Evolutionary conservation across 2,113 vertebrate species (phyloP).

Genomic region (Nanger granti): DNA sequence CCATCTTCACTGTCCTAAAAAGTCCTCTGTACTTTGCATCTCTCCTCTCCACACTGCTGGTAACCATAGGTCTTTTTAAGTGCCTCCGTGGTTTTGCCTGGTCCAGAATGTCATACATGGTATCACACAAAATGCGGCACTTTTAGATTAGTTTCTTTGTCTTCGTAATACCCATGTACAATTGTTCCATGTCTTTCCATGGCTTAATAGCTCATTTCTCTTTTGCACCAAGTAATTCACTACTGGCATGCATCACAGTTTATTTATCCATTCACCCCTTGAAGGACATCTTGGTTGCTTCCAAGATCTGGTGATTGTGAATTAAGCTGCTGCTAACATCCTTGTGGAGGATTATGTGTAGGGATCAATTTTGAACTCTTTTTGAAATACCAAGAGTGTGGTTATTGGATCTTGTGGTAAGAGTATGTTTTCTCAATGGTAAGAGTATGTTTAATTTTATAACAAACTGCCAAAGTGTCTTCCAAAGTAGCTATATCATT

Average conservation of each 20-base stretch:
- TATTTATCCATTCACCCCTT: neutral
- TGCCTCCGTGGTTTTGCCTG: neutral
- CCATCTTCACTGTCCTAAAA: neutral
- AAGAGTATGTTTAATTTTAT: neutral
- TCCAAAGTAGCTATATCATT: neutral
- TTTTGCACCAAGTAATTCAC: neutral
- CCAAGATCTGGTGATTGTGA: neutral
- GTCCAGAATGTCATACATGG: neutral
- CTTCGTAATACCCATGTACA: neutral
- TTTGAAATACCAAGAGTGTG: neutral
- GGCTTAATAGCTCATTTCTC: neutral
- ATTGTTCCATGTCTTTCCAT: neutral
- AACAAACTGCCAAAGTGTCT: neutral
- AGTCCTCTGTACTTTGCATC: neutral
- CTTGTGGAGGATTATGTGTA: neutral
- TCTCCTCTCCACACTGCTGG: neutral
- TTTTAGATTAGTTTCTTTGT: neutral
- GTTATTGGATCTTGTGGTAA: neutral
- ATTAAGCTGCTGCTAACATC: neutral
- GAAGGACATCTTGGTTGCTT: neutral
- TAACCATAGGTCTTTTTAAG: neutral
- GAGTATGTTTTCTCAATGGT: neutral
- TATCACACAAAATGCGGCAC: neutral
- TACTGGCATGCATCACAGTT: neutral
- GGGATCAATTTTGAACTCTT: neutral